Percentiles rank a stretch among this genome's conserved stretches.
phyloP scores from a whole-genome alignment of 30 jellyfish, hydroid and myxozoan genomes.

The Pseudorhiza aurosa region DNA sequence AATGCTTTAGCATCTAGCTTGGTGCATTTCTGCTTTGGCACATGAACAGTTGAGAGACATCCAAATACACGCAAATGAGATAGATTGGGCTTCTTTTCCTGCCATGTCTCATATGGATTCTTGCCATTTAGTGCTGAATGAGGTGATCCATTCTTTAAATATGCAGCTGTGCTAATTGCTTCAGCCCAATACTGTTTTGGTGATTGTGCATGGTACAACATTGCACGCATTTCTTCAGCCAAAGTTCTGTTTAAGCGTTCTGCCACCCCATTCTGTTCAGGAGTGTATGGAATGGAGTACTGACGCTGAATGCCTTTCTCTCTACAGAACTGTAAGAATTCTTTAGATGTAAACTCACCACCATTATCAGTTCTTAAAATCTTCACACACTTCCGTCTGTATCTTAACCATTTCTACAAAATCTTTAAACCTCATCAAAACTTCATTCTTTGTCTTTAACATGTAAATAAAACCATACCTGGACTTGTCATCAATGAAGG shows the following conservation, averaged over 20 bases:
- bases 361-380: constrained; percentile 27
- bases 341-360: constrained; percentile 17
- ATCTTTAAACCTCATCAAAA: neutral
- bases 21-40: constrained; percentile 30
- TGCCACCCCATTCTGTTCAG: constrained; percentile 53
- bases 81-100: constrained; percentile 36
- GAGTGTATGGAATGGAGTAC: constrained; percentile 32
- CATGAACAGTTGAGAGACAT: constrained; percentile 44
- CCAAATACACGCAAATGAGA: constrained; percentile 40
- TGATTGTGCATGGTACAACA: constrained; percentile 51
- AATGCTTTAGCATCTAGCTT: constrained; percentile 31
- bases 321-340: constrained; percentile 5
- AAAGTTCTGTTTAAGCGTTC: constrained; percentile 40
- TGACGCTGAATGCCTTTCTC: constrained; percentile 36
- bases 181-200: constrained; percentile 50
- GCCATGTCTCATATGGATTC: constrained; percentile 36
- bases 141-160: constrained; percentile 18
- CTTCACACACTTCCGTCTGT: constrained; percentile 23
- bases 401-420: constrained; percentile 29
- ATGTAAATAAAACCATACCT: constrained; percentile 21
- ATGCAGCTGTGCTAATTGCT: constrained; percentile 37
- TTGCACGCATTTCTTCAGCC: constrained; percentile 19
- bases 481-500: constrained; percentile 55
- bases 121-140: constrained; percentile 8
- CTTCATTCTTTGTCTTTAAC: constrained; percentile 22